These are phyloP conservation scores for Campoletis raptor DNA, from an alignment of 2,888 invertebrate genomes.

Conservation along the genomic window DNA sequence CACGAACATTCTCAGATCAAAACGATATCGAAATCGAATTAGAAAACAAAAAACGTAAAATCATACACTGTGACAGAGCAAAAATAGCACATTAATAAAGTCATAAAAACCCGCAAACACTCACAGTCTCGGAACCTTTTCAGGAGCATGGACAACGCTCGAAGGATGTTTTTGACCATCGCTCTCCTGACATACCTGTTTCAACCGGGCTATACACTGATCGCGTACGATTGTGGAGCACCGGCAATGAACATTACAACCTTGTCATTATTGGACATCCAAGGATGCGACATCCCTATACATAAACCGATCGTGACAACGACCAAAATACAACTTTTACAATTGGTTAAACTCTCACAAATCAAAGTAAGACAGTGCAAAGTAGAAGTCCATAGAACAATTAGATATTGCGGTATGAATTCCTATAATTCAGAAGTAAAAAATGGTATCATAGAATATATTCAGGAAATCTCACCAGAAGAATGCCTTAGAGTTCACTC, in stretches of 20 bases:
- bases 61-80: neutral
- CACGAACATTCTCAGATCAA: neutral
- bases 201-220: neutral
- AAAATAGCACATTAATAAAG: neutral
- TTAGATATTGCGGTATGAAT: neutral
- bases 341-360: neutral
- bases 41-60: constrained; percentile 12
- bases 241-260: neutral
- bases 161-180: no score
- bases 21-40: constrained; percentile 17
- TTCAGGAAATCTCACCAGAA: neutral
- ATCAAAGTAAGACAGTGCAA: neutral
- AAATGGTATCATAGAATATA: neutral
- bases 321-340: neutral
- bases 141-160: no score
- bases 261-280: neutral
- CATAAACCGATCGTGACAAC: neutral
- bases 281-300: constrained; percentile 1
- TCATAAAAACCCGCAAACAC: neutral
- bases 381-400: neutral
- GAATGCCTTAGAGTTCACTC: neutral
- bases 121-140: neutral
- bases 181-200: neutral
- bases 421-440: neutral
- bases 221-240: neutral